Conservation (phyloP, 2,888 invertebrate genomes). For the Rhodophaea formosa region DNA sequence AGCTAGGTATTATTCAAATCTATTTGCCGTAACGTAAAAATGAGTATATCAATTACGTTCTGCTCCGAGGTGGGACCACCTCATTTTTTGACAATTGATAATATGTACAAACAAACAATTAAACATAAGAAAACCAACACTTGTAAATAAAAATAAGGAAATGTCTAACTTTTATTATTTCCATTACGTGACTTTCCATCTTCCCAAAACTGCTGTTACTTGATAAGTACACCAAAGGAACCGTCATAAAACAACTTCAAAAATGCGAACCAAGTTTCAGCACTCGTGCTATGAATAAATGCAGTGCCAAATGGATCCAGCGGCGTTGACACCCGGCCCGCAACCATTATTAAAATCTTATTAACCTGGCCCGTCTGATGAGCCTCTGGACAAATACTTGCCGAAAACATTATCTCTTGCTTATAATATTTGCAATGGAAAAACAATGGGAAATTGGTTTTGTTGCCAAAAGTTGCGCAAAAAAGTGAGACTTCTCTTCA, state of each 20-base stretch:
- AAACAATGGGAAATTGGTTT: too few species aligned
- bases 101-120: too few species aligned
- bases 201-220: conserved; percentile 1
- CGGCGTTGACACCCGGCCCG: conserved; percentile 40
- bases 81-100: too few species aligned
- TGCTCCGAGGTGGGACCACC: too few species aligned
- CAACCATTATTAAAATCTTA: conserved; percentile 60
- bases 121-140: too few species aligned
- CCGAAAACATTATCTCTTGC: too few species aligned
- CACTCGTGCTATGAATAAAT: conserved; percentile 25
- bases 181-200: neutral
- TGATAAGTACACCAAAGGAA: neutral
- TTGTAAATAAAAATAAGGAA: too few species aligned
- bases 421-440: conserved; percentile 18
- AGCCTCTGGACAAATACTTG: conserved; percentile 34
- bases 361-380: conserved; percentile 43
- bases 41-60: too few species aligned
- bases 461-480: too few species aligned
- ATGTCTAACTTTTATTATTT: neutral
- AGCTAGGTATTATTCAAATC: too few species aligned
- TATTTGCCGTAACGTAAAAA: too few species aligned
- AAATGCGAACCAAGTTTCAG: conserved; percentile 19
- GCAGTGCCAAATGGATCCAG: conserved; percentile 23
- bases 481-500: too few species aligned
- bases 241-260: conserved; percentile 18